These are phyloP conservation scores for Caenorhabditis parvicauda DNA, from an alignment of 2,888 invertebrate species.

Conservation along the genomic window DNA sequence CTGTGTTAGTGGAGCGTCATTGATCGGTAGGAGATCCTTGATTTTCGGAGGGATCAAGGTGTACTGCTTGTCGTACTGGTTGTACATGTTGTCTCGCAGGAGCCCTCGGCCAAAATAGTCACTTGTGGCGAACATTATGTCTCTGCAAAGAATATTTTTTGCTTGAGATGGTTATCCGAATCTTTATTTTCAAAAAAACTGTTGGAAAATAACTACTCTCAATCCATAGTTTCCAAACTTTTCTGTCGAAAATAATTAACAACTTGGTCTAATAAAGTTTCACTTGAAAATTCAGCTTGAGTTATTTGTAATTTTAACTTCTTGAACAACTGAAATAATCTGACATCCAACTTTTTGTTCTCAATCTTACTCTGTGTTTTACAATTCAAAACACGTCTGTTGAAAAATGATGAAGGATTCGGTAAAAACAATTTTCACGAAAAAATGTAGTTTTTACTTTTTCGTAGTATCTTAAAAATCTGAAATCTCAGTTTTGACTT, in stretches of 20 bases:
- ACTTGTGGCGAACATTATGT: slow-evolving; percentile 53
- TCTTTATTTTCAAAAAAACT: not conserved
- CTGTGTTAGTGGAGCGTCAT: slow-evolving; percentile 45
- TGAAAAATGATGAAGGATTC: too few relatives aligned
- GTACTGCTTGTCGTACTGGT: slow-evolving; percentile 43
- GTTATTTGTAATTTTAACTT: not conserved
- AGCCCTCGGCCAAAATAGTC: slow-evolving; percentile 49
- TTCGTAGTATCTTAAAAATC: too few relatives aligned
- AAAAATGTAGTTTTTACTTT: too few relatives aligned
- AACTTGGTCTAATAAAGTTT: not conserved
- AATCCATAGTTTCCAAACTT: not conserved
- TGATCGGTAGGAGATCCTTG: slow-evolving; percentile 38
- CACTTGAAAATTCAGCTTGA: not conserved
- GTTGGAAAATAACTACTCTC: too few relatives aligned
- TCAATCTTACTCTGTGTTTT: too few relatives aligned
- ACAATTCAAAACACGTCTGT: too few relatives aligned
- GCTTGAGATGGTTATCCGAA: not conserved
- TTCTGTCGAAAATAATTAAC: not conserved
- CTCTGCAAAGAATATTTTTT: slow-evolving; percentile 34
- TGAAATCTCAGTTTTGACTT: too few relatives aligned
- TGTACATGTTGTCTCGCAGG: slow-evolving; percentile 51
- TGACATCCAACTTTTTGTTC: too few relatives aligned
- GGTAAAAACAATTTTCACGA: too few relatives aligned
- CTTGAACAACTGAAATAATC: too few relatives aligned
- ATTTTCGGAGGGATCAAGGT: slow-evolving; percentile 50